Conservation (phyloP, 2,113 vertebrate species). For the Ceratotherium simum region DNA sequence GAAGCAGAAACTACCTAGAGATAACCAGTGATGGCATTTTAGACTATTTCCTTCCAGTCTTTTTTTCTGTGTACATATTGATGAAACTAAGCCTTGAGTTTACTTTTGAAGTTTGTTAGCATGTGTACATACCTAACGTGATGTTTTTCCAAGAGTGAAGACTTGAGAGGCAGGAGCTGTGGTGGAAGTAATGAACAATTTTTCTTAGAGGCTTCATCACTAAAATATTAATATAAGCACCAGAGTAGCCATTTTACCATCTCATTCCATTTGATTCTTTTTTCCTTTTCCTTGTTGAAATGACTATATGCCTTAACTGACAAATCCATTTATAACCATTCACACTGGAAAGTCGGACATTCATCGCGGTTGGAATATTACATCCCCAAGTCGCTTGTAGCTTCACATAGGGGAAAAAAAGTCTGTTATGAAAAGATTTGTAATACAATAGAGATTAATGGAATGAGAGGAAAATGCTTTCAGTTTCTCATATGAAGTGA, state of each 20-base stretch:
- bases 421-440: constrained; percentile 72
- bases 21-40: constrained; percentile 24
- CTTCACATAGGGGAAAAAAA: constrained; percentile 60
- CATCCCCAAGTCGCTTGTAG: constrained; percentile 64
- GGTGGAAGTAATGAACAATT: constrained; percentile 49
- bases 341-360: constrained; percentile 59
- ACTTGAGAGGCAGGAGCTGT: not conserved
- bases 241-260: constrained; percentile 52
- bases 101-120: constrained; percentile 49
- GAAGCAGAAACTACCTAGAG: not conserved
- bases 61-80: constrained; percentile 35
- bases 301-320: constrained; percentile 51
- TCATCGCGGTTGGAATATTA: constrained; percentile 54
- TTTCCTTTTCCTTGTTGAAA: constrained; percentile 62
- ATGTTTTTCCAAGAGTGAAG: constrained; percentile 3
- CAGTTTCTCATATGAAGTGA: constrained; percentile 73
- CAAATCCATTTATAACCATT: not conserved
- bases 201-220: constrained; percentile 49
- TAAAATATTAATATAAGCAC: constrained; percentile 67
- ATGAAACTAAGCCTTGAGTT: constrained; percentile 53
- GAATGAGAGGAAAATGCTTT: constrained; percentile 66
- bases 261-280: constrained; percentile 66
- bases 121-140: not conserved
- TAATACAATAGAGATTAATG: constrained; percentile 71
- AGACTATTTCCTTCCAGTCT: constrained; percentile 65